These are phyloP conservation scores for Heliothis peltigera DNA, from an alignment of 2,888 invertebrate species.

Conservation along the genomic window DNA sequence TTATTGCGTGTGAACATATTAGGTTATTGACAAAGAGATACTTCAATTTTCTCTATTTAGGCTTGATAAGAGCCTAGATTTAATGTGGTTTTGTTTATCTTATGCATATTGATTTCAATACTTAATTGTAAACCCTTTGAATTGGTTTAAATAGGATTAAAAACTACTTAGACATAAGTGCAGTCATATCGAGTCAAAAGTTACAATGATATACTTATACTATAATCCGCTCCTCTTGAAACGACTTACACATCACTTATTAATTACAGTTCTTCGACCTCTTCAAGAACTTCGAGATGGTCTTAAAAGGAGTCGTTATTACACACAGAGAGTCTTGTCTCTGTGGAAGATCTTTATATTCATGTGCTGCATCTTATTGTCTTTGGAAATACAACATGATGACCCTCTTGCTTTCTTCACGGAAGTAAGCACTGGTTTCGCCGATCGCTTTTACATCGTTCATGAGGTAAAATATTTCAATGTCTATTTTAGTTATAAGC, in stretches of 20 bases:
- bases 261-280: conserved; percentile 45
- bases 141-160: not conserved
- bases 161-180: conserved; percentile 5
- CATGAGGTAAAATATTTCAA: conserved; percentile 82
- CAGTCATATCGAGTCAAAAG: not conserved
- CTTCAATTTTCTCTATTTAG: not conserved
- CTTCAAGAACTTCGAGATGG: conserved; percentile 86
- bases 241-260: conserved; percentile 6
- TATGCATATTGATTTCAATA: conserved; percentile 11
- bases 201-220: not conserved
- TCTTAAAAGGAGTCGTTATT: conserved; percentile 92
- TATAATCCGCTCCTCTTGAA: conserved; percentile 14
- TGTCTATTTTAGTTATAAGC: no score
- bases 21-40: conserved; percentile 1
- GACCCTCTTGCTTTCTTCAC: conserved; percentile 86
- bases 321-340: conserved; percentile 93
- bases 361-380: conserved; percentile 90
- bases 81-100: not conserved
- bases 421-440: conserved; percentile 84
- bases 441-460: conserved; percentile 86
- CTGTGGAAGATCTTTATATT: conserved; percentile 94
- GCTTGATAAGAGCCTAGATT: not conserved
- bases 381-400: conserved; percentile 85
- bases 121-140: conserved; percentile 12
- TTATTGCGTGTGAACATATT: not conserved